Base-by-base conservation (phyloP, 2,888 invertebrate genomes). In the Palloptera scutellata region DNA sequence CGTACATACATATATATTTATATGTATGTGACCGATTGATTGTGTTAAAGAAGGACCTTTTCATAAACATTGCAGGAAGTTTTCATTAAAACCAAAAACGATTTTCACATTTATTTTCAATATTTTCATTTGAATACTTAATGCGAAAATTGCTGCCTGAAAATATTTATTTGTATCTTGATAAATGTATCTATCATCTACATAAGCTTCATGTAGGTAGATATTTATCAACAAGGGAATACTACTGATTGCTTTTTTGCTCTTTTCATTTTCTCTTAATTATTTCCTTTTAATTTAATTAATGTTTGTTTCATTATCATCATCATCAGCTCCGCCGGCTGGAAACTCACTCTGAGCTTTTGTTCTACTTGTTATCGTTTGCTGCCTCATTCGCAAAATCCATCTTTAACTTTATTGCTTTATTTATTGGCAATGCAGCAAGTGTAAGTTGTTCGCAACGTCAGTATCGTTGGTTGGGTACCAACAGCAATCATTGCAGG, bases 281-380 rank as follows among this genome's bases (percentile, higher is more conserved):
- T 53, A 19, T 11, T 53, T 53, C 53, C 19, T 53, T n/a, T 53
- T 53, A 53, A 53, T 53, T 53, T 53, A 53, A 53, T 53, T 53
- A 53, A 53, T 53, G 30, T 30, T 53, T 15, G 12, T 53, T 48
- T 15, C 8, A 12, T 48, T 8, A n/a, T 48, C 48, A 48, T 48
- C 15, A 30, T 30, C 30, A 30, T 2, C 30, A 4, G 3, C 30
- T 30, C 30, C 30, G 30, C 3, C 30, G 2, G 30, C 30, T n/a
- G n/a, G n/a, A n/a, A n/a, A n/a, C n/a, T n/a, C n/a, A n/a, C n/a
- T 30, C 30, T 30, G 30, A 30, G 6, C 30, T 30, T 30, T 30
- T 30, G 6, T 30, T 30, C 30, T 4, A 30, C 30, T 30, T 30
- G 30, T 30, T 30, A 30, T 30, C 6, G 30, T 30, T 30, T 30